Percentiles rank a stretch among this genome's conserved stretches.
phyloP scores from a whole-genome alignment of 35 echinoderm and acorn worm genomes.

The Heliocidaris erythrogramma region DNA sequence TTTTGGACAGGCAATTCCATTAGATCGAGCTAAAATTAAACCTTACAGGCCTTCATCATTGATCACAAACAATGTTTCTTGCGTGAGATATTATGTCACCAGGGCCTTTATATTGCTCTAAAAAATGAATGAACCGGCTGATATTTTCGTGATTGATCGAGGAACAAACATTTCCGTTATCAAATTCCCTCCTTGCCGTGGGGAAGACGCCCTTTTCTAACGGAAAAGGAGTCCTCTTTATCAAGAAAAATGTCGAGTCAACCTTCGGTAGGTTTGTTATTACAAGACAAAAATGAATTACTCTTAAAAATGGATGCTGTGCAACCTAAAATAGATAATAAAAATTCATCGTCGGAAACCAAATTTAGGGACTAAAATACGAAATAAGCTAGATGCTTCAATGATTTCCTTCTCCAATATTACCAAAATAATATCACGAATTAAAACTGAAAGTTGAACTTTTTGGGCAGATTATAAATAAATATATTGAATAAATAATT shows the following conservation, averaged over 20 bases:
- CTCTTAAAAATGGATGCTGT: not conserved
- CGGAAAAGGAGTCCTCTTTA: not conserved
- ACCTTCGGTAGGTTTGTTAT: not conserved
- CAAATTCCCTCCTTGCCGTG: not conserved
- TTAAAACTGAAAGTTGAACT: too few relatives aligned
- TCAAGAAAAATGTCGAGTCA: not conserved
- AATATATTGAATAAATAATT: too few relatives aligned
- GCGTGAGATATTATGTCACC: not conserved
- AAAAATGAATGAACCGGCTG: not conserved
- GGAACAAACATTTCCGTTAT: not conserved
- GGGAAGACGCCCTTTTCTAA: not conserved
- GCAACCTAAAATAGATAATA: not conserved
- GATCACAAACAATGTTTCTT: not conserved
- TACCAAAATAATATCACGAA: too few relatives aligned
- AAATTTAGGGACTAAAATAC: too few relatives aligned
- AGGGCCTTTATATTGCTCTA: not conserved
- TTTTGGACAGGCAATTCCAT: not conserved
- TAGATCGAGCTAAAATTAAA: not conserved
- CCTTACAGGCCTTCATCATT: not conserved
- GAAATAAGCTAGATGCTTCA: too few relatives aligned
- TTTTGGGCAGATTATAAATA: too few relatives aligned
- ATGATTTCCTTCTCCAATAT: too few relatives aligned
- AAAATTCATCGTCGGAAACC: not conserved
- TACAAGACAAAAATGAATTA: not conserved
- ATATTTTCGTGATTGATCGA: not conserved